Conservation (phyloP, 2,888 invertebrate species). For the Pyrocoelia pectoralis region DNA sequence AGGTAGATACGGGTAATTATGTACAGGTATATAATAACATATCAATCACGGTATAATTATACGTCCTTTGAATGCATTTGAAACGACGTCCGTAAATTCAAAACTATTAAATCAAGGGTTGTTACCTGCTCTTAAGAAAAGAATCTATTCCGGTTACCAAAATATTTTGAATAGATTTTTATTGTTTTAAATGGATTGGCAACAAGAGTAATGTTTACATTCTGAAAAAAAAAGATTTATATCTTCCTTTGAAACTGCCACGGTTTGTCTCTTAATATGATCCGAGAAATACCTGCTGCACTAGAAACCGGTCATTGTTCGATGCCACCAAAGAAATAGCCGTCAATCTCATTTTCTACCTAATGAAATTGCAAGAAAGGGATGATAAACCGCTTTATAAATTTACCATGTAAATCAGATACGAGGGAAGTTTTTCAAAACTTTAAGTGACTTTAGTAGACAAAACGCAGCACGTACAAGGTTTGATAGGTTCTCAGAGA, state of each 20-base stretch:
- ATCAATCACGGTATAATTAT: conserved; percentile 58
- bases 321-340: too few species aligned
- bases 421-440: too few species aligned
- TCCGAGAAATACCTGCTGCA: too few species aligned
- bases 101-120: conserved; percentile 41
- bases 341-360: too few species aligned
- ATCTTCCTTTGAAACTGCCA: too few species aligned
- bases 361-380: too few species aligned
- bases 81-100: conserved; percentile 38
- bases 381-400: too few species aligned
- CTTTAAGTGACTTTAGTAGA: too few species aligned
- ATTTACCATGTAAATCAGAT: too few species aligned
- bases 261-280: not conserved
- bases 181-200: conserved; percentile 25
- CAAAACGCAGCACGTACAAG: too few species aligned
- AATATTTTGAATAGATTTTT: conserved; percentile 35
- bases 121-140: conserved; percentile 34
- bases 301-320: too few species aligned
- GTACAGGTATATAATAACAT: conserved; percentile 58
- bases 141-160: conserved; percentile 14
- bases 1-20: conserved; percentile 49
- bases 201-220: not conserved
- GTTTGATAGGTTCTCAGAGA: too few species aligned
- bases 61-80: conserved; percentile 46
- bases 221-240: not conserved